Evolutionary conservation across 2,113 vertebrate species (phyloP).

Genomic region (Talpa occidentalis): DNA sequence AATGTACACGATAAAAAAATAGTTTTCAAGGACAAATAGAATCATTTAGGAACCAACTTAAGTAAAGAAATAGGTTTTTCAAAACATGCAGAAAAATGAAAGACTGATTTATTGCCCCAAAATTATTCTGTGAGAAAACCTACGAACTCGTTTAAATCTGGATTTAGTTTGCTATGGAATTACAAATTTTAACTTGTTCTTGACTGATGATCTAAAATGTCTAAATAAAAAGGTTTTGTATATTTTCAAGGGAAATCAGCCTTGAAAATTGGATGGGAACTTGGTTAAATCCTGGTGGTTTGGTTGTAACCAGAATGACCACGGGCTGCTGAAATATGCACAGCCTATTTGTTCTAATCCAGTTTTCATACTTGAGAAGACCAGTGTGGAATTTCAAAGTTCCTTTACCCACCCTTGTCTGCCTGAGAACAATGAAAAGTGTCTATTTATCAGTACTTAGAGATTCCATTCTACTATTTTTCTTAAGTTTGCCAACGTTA

Average conservation of each 20-base stretch:
- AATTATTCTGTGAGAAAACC: slow-evolving; percentile 56
- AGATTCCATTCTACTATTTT: background rate
- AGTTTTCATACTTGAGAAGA: slow-evolving; percentile 72
- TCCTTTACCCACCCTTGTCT: background rate
- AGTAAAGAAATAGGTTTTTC: background rate
- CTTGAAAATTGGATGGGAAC: slow-evolving; percentile 88
- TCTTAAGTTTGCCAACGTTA: background rate
- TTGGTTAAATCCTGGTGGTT: slow-evolving; percentile 84
- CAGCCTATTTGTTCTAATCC: slow-evolving; percentile 59
- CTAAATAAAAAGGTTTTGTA: slow-evolving; percentile 85
- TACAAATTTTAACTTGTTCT: slow-evolving; percentile 81
- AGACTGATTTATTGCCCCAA: slow-evolving; percentile 38
- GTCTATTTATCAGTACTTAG: background rate
- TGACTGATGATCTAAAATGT: slow-evolving; percentile 76
- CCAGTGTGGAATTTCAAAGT: slow-evolving; percentile 51
- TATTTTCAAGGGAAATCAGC: slow-evolving; percentile 84
- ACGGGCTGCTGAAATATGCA: slow-evolving; percentile 83
- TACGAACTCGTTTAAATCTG: slow-evolving; percentile 72
- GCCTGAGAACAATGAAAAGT: slow-evolving; percentile 12
- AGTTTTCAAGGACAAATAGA: slow-evolving; percentile 28
- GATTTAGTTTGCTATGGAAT: slow-evolving; percentile 66
- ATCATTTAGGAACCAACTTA: background rate
- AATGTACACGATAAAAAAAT: background rate
- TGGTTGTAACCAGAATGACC: slow-evolving; percentile 84
- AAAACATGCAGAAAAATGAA: background rate